Evolutionary conservation across 2,797 vertebrate species (phyloP), one percentile per base, ranked within the genome.

Genomic region (Perodicticus potto): DNA sequence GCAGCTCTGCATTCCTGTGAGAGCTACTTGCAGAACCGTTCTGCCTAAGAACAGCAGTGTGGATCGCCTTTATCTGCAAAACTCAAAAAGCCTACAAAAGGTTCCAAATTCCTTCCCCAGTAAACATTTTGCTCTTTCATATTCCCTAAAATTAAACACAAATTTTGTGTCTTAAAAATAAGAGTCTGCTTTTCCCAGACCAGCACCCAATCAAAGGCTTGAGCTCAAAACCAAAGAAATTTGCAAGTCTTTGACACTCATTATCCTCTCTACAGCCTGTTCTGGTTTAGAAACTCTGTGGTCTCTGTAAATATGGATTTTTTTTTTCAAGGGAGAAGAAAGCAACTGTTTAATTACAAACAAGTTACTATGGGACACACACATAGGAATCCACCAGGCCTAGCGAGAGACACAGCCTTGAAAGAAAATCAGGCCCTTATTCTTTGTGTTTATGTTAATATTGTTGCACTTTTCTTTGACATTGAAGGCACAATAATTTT

Each of bases 61-160:
- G 92, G 53, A 23, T 97, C 97, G 94, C 94, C 97, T 98, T 98
- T 97, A 98, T 98, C 93, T 98, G 90, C 59, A 73, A 95, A 96
- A 96, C 93, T 97, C 97, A 98, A 97, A 93, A 95, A 97, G 43
- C 57, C 45, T 89, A 97, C 57, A 97, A 98, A 98, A 97, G 83
- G 5, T 80, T 98, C 97, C 94, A 97, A 96, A 98, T 97, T 70
- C 73, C 43, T 96, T 96, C 96, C 93, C 97, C 83, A 98, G 92
- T 95, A 98, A 98, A 98, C 95, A 98, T 69, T 93, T 70, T 49
- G 45, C 86, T 96, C 95, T 98, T 98, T 97, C 93, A 97, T 97
- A 98, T 97, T 96, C 86, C 65, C 89, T 91, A 81, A 98, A 98
- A 98, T 98, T 97, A 98, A 98, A 86, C 91, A 97, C 87, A 97